Base-by-base conservation (phyloP, 1,140 invertebrate genomes). In the Arctopsyche grandis region DNA sequence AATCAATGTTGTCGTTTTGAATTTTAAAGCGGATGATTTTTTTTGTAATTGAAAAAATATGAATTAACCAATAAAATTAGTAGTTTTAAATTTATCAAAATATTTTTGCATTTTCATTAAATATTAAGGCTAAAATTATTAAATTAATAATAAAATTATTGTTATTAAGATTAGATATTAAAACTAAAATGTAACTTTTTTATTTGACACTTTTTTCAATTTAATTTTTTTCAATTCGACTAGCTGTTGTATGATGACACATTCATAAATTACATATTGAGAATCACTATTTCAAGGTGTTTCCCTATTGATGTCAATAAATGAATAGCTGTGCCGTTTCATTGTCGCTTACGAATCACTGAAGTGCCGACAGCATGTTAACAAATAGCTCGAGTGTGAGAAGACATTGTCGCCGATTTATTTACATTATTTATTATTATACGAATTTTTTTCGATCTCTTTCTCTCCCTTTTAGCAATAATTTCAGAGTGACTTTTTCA, bases 401-500 rank as follows among this genome's bases (percentile, higher is more conserved):
- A 69, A 56, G 29, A 43, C 75, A 66, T 81, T 81, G 77, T 81
- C 74, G 38, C 26, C 70, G 75, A 69, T 74, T 79, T 81, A 44
- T 76, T 78, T 76, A 73, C 56, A 76, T 76, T 63, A 70, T 71
- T 78, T 80, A 69, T 80, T 78, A 66, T 24, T 19, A 24, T 66
- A 26, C 21, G 63, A 26, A 12, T 12, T 66, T 26, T 66, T 66
- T 66, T 66, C 10, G 10, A 12, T 38, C 29, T 38, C 29, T 4
- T 38, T 22, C 10, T 58, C 60, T n/a, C 74, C 75, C 77, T 69
- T 74, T 76, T 26, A 21, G 19, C 26, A 29, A 76, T 63, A 43
- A 76, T 44, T 75, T 21, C 52, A 5, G 79, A 80, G 79, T 79
- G 77, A 78, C 80, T 81, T 81, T 80, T 66, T 66, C 63, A 81